Conservation (phyloP, 2,797 vertebrate genomes). For the Vespertilio murinus region DNA sequence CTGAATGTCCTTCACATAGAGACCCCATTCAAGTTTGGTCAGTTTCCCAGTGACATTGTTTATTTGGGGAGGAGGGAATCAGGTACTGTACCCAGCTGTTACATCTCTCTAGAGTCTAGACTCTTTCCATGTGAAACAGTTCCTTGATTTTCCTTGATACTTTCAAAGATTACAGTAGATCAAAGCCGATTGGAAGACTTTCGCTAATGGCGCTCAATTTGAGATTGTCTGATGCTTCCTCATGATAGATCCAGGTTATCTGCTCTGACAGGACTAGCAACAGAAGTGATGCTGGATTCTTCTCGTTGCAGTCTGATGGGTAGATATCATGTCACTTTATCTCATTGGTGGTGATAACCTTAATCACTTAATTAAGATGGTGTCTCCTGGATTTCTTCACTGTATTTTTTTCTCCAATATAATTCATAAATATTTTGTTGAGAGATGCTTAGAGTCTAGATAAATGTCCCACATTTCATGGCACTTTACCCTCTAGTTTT, state of each 20-base stretch:
- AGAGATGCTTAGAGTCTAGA: background rate
- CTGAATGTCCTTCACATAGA: background rate
- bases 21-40: background rate
- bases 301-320: background rate
- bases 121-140: background rate
- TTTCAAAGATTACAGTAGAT: background rate
- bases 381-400: background rate
- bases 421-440: background rate
- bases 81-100: background rate
- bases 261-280: background rate
- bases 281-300: background rate
- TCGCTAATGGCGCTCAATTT: background rate
- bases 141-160: background rate
- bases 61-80: background rate
- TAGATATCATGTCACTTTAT: background rate
- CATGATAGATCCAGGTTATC: background rate
- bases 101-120: background rate
- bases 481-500: background rate
- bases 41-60: background rate
- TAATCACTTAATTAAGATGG: background rate
- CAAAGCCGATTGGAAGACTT: background rate
- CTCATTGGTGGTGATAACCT: background rate
- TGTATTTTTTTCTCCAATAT: background rate
- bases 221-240: background rate
- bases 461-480: background rate